Evolutionary conservation across 2,113 vertebrate species (phyloP).

Genomic region (Xenus cinereus): DNA sequence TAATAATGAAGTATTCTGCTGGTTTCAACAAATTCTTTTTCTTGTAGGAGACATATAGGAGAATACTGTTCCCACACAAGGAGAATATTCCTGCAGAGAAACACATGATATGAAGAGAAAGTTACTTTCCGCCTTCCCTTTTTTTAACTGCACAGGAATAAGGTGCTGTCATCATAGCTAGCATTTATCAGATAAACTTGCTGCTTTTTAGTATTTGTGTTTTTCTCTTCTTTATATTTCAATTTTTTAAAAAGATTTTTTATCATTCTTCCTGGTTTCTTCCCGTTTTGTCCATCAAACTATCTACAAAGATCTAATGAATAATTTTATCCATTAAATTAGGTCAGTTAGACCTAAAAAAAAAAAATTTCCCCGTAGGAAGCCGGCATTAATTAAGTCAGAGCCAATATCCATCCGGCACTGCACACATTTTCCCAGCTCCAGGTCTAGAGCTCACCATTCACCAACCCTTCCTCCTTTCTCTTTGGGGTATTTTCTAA

Average conservation of each 20-base stretch:
- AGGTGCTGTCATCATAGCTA: background rate
- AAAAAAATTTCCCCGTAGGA: background rate
- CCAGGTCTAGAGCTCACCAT: background rate
- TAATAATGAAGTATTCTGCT: constrained; percentile 81
- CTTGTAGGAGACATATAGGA: constrained; percentile 79
- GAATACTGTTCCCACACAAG: constrained; percentile 75
- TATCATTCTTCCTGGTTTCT: background rate
- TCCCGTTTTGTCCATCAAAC: background rate
- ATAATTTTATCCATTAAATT: background rate
- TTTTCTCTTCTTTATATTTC: background rate
- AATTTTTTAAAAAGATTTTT: background rate
- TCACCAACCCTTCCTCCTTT: background rate
- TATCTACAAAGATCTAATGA: background rate
- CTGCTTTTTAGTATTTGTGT: background rate
- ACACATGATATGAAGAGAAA: background rate
- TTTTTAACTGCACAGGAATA: background rate
- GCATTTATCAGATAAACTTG: background rate
- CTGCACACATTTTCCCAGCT: background rate
- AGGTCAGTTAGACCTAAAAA: background rate
- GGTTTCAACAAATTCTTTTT: constrained; percentile 80
- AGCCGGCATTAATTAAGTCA: background rate
- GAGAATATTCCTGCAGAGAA: constrained; percentile 75
- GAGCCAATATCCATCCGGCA: background rate
- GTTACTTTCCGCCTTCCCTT: background rate
- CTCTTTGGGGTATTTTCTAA: background rate